These are phyloP conservation scores for Cydia pomonella DNA, from an alignment of 1,140 invertebrate genomes.

Conservation along the genomic window DNA sequence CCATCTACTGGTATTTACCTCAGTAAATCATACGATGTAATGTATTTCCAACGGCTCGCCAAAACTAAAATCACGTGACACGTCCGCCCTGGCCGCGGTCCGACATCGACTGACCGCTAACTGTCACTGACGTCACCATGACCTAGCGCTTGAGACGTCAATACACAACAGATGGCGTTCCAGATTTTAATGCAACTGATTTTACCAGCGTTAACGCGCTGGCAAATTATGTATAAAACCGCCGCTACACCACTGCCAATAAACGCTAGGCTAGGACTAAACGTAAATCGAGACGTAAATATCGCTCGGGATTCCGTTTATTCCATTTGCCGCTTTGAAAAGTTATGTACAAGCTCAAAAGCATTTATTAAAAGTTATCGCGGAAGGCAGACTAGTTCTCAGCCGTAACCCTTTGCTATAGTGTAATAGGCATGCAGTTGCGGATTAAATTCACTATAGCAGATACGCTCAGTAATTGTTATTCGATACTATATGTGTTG, in stretches of 20 bases:
- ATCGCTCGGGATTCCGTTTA: slow-evolving; percentile 2
- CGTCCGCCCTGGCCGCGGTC: too few relatives aligned
- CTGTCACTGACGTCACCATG: too few relatives aligned
- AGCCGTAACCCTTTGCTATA: slow-evolving; percentile 4
- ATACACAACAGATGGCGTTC: too few relatives aligned
- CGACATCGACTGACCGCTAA: too few relatives aligned
- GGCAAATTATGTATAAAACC: background rate
- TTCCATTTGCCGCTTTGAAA: background rate
- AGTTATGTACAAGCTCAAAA: slow-evolving; percentile 12
- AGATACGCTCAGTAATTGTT: background rate
- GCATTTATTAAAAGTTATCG: slow-evolving; percentile 14
- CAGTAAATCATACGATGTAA: too few relatives aligned
- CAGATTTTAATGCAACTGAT: too few relatives aligned
- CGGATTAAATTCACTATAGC: background rate
- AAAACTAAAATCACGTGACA: too few relatives aligned
- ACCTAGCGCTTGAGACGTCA: too few relatives aligned
- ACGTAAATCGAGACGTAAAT: background rate
- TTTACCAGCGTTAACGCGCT: background rate
- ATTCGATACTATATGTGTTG: too few relatives aligned
- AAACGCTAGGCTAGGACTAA: background rate
- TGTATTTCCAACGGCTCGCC: too few relatives aligned
- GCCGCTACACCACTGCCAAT: background rate
- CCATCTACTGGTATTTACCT: too few relatives aligned
- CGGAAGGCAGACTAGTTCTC: slow-evolving; percentile 15
- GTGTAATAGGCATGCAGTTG: slow-evolving; percentile 26